phyloP scores from a whole-genome alignment of 2,113 vertebrate genomes.

The Canis aureus region DNA sequence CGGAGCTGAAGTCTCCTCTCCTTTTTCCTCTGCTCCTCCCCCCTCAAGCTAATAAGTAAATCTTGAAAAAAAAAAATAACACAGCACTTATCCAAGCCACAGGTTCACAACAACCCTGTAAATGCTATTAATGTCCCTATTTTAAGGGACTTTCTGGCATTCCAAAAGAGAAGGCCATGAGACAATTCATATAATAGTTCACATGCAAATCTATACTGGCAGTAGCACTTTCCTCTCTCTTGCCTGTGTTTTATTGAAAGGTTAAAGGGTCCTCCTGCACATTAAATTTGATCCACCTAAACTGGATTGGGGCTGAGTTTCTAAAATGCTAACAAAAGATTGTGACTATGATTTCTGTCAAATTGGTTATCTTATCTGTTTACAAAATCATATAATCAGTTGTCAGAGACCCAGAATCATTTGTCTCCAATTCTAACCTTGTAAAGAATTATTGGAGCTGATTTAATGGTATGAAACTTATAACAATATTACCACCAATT shows the following conservation, averaged over 20 bases:
- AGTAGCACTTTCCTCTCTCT: not conserved
- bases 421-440: constrained; percentile 9
- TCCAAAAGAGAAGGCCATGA: not conserved
- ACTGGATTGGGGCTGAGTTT: not conserved
- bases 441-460: not conserved
- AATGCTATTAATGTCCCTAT: not conserved
- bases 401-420: not conserved
- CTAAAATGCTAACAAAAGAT: not conserved
- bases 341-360: not conserved
- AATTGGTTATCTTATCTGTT: constrained; percentile 8
- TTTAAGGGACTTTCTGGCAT: not conserved
- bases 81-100: not conserved
- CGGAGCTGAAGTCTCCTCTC: not conserved
- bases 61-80: not conserved
- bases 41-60: not conserved
- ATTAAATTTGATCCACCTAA: not conserved
- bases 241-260: not conserved
- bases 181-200: not conserved
- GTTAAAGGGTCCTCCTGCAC: not conserved
- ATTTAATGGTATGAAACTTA: not conserved
- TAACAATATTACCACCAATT: not conserved
- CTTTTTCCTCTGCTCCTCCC: not conserved
- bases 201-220: not conserved
- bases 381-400: constrained; percentile 16
- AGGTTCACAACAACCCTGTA: not conserved